Percentiles rank a stretch among this genome's conserved stretches.
Evolutionary conservation across 2,113 vertebrate genomes (phyloP).

Genomic region (Notarius lentiginosus): DNA sequence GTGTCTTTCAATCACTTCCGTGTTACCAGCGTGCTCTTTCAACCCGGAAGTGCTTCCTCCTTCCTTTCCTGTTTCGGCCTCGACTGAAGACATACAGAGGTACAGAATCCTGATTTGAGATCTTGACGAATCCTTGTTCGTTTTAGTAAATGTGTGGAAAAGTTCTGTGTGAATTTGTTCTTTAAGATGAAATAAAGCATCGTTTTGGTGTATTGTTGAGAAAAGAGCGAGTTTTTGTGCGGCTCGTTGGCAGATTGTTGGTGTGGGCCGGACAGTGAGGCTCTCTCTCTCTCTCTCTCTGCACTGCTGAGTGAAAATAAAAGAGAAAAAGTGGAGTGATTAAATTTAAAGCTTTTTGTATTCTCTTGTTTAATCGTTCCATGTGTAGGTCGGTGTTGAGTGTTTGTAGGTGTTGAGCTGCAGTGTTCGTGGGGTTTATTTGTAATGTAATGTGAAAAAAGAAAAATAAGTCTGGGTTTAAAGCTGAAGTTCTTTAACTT

Average conservation of each 20-base stretch:
- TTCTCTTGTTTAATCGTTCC: not conserved
- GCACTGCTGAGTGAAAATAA: not conserved
- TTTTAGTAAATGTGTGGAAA: not conserved
- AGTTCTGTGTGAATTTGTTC: not conserved
- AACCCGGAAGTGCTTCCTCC: constrained; percentile 62
- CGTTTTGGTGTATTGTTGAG: not conserved
- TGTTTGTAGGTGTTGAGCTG: not conserved
- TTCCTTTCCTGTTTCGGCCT: constrained; percentile 75
- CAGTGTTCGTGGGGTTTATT: not conserved
- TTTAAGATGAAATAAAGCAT: not conserved
- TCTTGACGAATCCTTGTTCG: constrained; percentile 46
- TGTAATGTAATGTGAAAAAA: too few relatives aligned
- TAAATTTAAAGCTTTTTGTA: not conserved
- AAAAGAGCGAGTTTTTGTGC: not conserved
- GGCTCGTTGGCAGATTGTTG: not conserved
- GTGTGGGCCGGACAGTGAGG: not conserved
- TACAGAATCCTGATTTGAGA: constrained; percentile 52
- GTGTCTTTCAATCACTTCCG: constrained; percentile 31
- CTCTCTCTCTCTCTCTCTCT: too few relatives aligned
- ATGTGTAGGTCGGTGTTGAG: too few relatives aligned
- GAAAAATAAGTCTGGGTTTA: not conserved
- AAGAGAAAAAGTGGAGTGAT: not conserved
- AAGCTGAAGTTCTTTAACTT: not conserved
- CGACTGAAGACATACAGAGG: constrained; percentile 63
- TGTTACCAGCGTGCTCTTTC: constrained; percentile 47